These are phyloP conservation scores for Labeo catla DNA, from an alignment of 2,113 vertebrate genomes.

Conservation along the genomic window DNA sequence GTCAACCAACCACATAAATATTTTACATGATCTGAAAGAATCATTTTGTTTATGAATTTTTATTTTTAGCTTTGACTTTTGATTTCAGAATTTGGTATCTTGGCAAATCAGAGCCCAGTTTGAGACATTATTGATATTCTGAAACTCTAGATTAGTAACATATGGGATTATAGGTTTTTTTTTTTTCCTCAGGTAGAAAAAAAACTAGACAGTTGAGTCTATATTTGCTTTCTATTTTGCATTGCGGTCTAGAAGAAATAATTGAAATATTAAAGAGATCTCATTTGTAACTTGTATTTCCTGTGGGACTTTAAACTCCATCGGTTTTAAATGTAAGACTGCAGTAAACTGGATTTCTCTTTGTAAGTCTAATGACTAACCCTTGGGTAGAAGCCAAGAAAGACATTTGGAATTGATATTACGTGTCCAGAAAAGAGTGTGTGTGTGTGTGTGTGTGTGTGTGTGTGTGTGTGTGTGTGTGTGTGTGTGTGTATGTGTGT, in stretches of 20 bases:
- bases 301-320: neutral
- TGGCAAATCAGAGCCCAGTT: neutral
- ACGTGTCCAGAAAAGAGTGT: neutral
- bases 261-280: neutral
- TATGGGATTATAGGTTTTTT: neutral
- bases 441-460: too few relatives aligned
- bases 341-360: neutral
- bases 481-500: too few relatives aligned
- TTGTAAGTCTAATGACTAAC: neutral
- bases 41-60: neutral
- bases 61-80: neutral
- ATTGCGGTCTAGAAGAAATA: neutral
- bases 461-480: too few relatives aligned
- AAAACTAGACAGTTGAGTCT: neutral
- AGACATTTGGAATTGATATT: constrained; percentile 30
- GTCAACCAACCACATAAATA: constrained; percentile 6
- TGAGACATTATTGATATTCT: neutral
- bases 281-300: neutral
- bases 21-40: neutral
- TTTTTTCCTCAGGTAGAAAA: too few relatives aligned
- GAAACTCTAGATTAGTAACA: neutral
- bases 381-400: constrained; percentile 26
- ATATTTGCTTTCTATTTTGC: neutral
- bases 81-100: neutral
- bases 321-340: neutral